A percentile compares a stretch with the other conserved stretches of the same genome.
Evolutionary conservation across 2,888 invertebrate genomes (phyloP).

Genomic region (Tipula vernalis): DNA sequence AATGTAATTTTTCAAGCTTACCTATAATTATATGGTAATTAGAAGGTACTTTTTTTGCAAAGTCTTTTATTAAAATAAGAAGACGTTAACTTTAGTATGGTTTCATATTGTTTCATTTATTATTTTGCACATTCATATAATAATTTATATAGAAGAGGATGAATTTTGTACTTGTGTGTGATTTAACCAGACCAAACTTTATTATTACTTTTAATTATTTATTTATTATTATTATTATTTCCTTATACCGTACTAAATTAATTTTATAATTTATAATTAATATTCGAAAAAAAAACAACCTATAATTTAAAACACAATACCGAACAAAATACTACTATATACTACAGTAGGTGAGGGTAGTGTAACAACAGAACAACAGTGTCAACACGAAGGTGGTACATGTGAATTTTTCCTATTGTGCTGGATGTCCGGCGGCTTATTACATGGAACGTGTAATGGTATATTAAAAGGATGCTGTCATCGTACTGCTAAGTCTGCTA

Average conservation of each 20-base stretch:
- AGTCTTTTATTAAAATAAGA: not conserved
- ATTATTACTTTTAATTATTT: not conserved
- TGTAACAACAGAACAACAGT: constrained; percentile 32
- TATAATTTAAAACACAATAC: constrained; percentile 5
- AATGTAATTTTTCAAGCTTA: not conserved
- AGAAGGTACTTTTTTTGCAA: not conserved
- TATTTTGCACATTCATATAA: not conserved
- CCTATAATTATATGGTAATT: not conserved
- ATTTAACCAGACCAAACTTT: not conserved
- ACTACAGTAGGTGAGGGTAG: constrained; percentile 16
- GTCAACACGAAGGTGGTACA: constrained; percentile 49
- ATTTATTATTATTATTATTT: not conserved
- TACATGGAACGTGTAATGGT: constrained; percentile 74
- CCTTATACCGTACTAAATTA: not conserved
- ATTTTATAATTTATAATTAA: not conserved
- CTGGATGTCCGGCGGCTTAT: constrained; percentile 78
- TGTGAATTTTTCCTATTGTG: constrained; percentile 88
- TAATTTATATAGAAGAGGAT: not conserved
- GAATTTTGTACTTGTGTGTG: not conserved
- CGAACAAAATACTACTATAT: not conserved
- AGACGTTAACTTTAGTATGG: not conserved
- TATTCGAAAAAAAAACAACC: not conserved
- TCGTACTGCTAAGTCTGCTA: constrained; percentile 54
- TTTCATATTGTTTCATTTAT: not conserved
- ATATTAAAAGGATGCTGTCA: constrained; percentile 80